Evolutionary conservation across 2,113 vertebrate species (phyloP).

Genomic region (Toxostoma redivivum): DNA sequence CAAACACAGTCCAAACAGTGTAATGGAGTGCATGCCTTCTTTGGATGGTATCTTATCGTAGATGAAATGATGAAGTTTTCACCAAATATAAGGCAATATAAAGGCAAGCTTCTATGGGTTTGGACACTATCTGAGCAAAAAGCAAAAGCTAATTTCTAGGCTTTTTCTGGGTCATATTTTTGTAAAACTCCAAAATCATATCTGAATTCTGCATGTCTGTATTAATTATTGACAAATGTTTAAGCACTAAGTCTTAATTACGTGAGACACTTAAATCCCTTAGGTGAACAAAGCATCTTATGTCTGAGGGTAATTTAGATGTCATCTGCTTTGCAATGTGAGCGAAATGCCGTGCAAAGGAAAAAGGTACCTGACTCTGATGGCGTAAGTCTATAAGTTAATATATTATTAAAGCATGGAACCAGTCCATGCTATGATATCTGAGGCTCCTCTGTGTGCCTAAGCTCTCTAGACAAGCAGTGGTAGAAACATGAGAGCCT

Average conservation of each 20-base stretch:
- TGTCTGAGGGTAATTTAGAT: not conserved
- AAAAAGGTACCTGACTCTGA: not conserved
- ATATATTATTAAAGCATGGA: not conserved
- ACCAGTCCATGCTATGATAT: not conserved
- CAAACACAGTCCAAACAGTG: not conserved
- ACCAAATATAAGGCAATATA: not conserved
- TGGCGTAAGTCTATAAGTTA: not conserved
- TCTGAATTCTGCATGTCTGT: not conserved
- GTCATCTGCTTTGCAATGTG: not conserved
- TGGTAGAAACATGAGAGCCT: not conserved
- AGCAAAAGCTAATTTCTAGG: not conserved
- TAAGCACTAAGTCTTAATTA: not conserved
- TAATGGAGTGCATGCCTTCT: not conserved
- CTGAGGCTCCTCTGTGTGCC: not conserved
- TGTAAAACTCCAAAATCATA: not conserved
- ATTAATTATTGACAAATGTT: not conserved
- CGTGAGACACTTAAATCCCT: not conserved
- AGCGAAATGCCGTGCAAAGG: accelerated
- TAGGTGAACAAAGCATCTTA: not conserved
- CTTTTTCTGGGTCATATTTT: not conserved
- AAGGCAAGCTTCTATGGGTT: not conserved
- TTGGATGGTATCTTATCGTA: not conserved
- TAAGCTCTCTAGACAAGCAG: not conserved
- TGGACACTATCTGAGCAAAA: not conserved
- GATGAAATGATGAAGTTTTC: not conserved